phyloP scores from a whole-genome alignment of 2,888 invertebrate genomes.

The Sesamia inferens region DNA sequence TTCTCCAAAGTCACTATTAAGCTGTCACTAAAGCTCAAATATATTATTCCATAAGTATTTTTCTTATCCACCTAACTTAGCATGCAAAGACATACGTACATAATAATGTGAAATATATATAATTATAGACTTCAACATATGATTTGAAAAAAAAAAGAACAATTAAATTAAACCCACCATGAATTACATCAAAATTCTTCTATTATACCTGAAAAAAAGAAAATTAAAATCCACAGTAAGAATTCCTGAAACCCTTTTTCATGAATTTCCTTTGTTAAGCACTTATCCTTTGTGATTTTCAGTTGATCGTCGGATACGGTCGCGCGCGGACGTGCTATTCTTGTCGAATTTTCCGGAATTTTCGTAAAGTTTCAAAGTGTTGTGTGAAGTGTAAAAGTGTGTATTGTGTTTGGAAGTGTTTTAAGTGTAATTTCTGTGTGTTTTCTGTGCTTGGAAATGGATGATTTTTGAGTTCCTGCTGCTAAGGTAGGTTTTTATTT shows the following conservation, averaged over 20 bases:
- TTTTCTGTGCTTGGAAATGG: slow-evolving; percentile 38
- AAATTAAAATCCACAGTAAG: slow-evolving; percentile 12
- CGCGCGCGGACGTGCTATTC: slow-evolving; percentile 31
- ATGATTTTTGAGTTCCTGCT: slow-evolving; percentile 38
- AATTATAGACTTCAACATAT: not conserved
- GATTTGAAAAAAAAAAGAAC: not conserved
- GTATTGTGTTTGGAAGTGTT: slow-evolving; percentile 30
- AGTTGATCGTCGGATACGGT: slow-evolving; percentile 18
- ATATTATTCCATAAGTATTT: not conserved
- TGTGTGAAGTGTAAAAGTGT: slow-evolving; percentile 50
- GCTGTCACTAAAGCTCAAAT: not conserved
- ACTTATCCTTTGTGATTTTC: slow-evolving; percentile 22
- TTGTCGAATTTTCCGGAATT: slow-evolving; percentile 29
- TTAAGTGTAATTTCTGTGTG: slow-evolving; percentile 36
- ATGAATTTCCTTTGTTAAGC: slow-evolving; percentile 40
- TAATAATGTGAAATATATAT: not conserved
- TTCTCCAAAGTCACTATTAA: not conserved
- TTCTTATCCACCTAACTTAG: no score
- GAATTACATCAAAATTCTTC: not conserved
- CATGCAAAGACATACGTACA: no score
- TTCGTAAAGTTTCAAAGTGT: slow-evolving; percentile 57
- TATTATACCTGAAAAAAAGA: not conserved
- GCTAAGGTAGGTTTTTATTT: slow-evolving; percentile 42
- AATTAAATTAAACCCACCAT: not conserved
- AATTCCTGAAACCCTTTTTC: slow-evolving; percentile 35